phyloP scores from a whole-genome alignment of 2,888 invertebrate species.

The Dyspetes luteomarginatus region DNA sequence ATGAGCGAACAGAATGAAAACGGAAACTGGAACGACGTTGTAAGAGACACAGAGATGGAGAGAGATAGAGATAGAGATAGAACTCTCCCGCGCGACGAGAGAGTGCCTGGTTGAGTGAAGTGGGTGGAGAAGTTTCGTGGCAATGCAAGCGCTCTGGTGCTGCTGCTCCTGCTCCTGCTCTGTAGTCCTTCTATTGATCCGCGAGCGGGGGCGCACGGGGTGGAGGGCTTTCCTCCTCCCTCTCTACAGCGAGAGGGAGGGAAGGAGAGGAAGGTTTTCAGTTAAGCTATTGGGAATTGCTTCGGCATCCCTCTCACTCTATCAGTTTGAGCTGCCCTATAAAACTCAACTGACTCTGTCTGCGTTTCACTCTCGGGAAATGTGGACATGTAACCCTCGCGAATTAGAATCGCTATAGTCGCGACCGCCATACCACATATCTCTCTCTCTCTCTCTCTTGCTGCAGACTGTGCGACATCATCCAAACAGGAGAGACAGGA shows the following conservation, averaged over 20 bases:
- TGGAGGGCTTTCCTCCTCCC: too few species aligned
- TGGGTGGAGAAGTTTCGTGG: conserved; percentile 65
- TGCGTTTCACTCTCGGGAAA: conserved; percentile 52
- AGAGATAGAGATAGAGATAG: conserved; percentile 9
- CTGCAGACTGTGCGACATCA: background rate
- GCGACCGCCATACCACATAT: conserved; percentile 48
- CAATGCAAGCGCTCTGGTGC: conserved; percentile 61
- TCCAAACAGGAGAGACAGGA: background rate
- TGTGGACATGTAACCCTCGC: conserved; percentile 62
- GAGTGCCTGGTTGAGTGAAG: conserved; percentile 65
- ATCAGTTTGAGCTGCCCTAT: background rate
- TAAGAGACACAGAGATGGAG: conserved; percentile 28
- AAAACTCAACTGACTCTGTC: conserved; percentile 6
- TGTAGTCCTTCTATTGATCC: conserved; percentile 65
- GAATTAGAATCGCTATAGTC: conserved; percentile 62
- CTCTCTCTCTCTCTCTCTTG: conserved; percentile 7
- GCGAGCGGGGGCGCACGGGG: conserved; percentile 42
- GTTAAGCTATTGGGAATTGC: conserved; percentile 77
- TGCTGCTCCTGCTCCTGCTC: conserved; percentile 34
- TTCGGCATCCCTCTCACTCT: conserved; percentile 55
- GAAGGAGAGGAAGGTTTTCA: conserved; percentile 71
- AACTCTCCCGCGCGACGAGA: conserved; percentile 48
- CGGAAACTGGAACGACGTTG: conserved; percentile 57
- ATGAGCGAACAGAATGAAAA: conserved; percentile 54
- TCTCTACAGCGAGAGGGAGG: too few species aligned